These are phyloP conservation scores for Drosophila pseudoananassae DNA, from an alignment of 1,140 invertebrate genomes.

Conservation along the genomic window DNA sequence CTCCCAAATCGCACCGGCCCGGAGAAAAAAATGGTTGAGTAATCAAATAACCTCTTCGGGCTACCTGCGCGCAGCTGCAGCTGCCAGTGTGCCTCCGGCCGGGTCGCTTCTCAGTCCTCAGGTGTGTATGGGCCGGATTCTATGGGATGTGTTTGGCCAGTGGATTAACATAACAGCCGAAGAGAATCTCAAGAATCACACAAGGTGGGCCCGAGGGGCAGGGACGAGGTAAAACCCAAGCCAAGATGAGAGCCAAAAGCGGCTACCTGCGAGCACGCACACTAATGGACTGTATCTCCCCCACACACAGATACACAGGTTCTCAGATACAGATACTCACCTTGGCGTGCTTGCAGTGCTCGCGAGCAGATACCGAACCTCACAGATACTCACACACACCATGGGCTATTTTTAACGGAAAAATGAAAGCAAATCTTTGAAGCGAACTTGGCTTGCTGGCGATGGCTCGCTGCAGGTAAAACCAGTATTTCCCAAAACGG, in stretches of 20 bases:
- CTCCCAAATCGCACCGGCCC: constrained; percentile 1
- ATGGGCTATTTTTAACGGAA: constrained; percentile 61
- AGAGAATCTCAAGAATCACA: constrained; percentile 21
- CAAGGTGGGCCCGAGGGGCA: background rate
- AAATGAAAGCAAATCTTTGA: constrained; percentile 83
- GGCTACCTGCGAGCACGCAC: constrained; percentile 50
- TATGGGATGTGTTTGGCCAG: constrained; percentile 52
- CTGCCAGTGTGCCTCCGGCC: constrained; percentile 19
- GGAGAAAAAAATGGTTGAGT: constrained; percentile 72
- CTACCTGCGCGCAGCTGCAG: constrained; percentile 78
- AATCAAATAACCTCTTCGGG: constrained; percentile 79
- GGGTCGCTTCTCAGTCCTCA: constrained; percentile 28
- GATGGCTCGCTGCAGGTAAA: constrained; percentile 45
- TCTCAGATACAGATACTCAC: constrained; percentile 37
- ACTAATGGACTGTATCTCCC: constrained; percentile 15
- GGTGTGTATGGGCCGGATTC: constrained; percentile 56
- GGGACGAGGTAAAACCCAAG: constrained; percentile 49
- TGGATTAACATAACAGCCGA: constrained; percentile 67
- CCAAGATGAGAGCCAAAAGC: constrained; percentile 39
- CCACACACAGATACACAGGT: constrained; percentile 10
- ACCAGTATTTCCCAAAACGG: constrained; percentile 69
- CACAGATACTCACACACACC: constrained; percentile 28
- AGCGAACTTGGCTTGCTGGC: constrained; percentile 61
- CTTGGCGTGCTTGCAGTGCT: background rate
- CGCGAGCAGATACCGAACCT: constrained; percentile 8